A percentile compares a stretch with the other conserved stretches of the same genome.
Conservation (phyloP, 1,140 invertebrate genomes). For the Cotesia chilonis region DNA sequence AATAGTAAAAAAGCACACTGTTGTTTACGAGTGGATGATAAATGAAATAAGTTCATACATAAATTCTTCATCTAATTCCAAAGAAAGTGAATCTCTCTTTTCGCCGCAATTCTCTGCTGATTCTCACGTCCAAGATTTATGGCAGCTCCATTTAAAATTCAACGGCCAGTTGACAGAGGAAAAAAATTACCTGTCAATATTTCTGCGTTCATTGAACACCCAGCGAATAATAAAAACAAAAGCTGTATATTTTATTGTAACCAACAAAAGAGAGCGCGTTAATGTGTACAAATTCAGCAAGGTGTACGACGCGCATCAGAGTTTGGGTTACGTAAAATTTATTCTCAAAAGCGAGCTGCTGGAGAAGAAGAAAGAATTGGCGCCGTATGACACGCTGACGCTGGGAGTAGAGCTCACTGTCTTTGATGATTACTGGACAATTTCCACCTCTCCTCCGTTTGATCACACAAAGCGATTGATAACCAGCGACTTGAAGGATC, state of each 20-base stretch:
- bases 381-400: no score
- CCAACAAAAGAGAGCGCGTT: not conserved
- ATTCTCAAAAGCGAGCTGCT: not conserved
- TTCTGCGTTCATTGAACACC: not conserved
- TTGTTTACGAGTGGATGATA: constrained; percentile 3
- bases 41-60: not conserved
- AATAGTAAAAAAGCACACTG: not conserved
- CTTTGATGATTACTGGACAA: no score
- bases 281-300: not conserved
- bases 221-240: not conserved
- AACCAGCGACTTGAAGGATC: not conserved
- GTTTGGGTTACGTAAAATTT: not conserved
- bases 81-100: not conserved
- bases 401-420: no score
- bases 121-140: not conserved
- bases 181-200: not conserved
- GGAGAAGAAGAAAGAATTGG: no score
- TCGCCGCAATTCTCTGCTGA: not conserved
- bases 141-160: not conserved
- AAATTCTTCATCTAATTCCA: not conserved
- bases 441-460: not conserved
- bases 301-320: not conserved
- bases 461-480: not conserved
- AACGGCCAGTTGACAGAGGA: not conserved
- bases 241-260: not conserved